Evolutionary conservation across 2,113 vertebrate genomes (phyloP).

Genomic region (Dasyprocta punctata): DNA sequence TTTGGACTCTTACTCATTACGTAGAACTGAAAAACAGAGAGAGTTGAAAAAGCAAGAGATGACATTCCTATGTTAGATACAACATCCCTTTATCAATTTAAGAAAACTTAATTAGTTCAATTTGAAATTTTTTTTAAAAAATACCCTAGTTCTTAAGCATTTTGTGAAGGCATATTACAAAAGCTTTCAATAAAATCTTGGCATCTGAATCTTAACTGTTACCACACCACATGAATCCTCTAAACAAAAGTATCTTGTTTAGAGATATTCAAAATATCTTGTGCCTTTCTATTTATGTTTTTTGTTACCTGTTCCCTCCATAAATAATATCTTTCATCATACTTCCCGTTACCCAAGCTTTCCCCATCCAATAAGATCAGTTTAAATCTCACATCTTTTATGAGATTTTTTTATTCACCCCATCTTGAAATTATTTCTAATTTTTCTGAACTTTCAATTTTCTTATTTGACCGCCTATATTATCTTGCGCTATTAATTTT

Average conservation of each 20-base stretch:
- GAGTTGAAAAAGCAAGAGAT: not conserved
- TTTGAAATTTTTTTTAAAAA: not conserved
- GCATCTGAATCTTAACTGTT: not conserved
- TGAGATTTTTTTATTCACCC: not conserved
- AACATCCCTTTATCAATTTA: not conserved
- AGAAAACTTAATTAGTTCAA: not conserved
- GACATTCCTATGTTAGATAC: not conserved
- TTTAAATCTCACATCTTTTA: not conserved
- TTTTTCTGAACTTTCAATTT: not conserved
- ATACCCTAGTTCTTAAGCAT: not conserved
- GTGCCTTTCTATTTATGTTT: not conserved
- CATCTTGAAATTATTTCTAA: slow-evolving; percentile 2
- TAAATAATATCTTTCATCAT: not conserved
- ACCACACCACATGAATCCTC: not conserved
- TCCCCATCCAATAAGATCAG: not conserved
- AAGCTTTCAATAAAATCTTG: not conserved
- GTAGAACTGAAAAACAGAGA: not conserved
- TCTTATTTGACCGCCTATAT: not conserved
- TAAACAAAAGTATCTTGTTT: too few relatives aligned
- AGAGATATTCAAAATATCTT: not conserved
- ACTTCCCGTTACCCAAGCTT: not conserved
- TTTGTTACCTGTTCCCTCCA: not conserved
- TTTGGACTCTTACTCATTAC: not conserved
- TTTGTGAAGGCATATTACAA: not conserved
- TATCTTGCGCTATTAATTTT: slow-evolving; percentile 25